Base-by-base conservation (phyloP, 2,113 vertebrate genomes). In the Gymnogyps californianus region DNA sequence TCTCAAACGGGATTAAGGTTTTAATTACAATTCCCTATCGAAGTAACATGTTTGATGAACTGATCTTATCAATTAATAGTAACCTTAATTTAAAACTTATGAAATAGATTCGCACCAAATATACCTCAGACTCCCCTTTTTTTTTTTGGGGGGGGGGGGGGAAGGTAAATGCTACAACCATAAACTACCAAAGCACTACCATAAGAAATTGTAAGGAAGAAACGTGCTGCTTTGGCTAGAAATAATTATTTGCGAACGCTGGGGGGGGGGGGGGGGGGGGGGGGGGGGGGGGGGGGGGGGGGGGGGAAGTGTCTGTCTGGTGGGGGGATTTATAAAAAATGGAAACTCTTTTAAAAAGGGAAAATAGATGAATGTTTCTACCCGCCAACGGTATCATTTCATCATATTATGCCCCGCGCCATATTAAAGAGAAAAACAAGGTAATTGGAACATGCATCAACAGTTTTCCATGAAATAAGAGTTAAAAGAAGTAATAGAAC, bases 401-500 rank as follows among this genome's bases (percentile, higher is more conserved):
- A 93, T 88, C 96, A 93, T 95, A 94, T 96, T 97, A 92, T 92
- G 96, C 89, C 96, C 97, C 71, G 87, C 55, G 62, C 93, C 96
- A 96, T 97, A 97, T 96, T 96, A 77, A 96, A 95, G 97, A 96
- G 97, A 96, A 97, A 98, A 98, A 97, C 96, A 97, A 98, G 97
- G 93, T 97, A 92, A 98, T 98, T 98, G 96, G 96, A 98, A 97
- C 97, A 98, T 96, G 97, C 98, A 97, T 96, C 97, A 97, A 96
- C 97, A 98, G 97, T 98, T 98, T 98, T 96, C 97, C 98, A 97
- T 97, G 97, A 98, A 98, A 98, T 98, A 97, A 97, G 98, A 98
- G 97, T 98, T 98, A 98, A 97, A 98, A 98, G 97, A 98, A 98
- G 98, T 98, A 98, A 98, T 98, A 98, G 98, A 98, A 98, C 97